phyloP scores from a whole-genome alignment of 2,797 vertebrate genomes.

The Protonibea diacanthus region DNA sequence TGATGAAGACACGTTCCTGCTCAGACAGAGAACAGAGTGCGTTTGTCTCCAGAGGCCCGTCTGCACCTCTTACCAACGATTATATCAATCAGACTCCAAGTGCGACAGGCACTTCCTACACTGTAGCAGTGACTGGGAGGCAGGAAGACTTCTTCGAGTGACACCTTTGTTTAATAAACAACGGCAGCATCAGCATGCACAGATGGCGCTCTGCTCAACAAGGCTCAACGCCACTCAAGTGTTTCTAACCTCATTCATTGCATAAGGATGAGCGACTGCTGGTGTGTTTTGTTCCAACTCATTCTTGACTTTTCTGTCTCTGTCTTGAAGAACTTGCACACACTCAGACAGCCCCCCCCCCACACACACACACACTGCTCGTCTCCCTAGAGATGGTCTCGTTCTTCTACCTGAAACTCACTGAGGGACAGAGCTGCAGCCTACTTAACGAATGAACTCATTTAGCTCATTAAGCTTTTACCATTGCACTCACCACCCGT shows the following conservation, averaged over 20 bases:
- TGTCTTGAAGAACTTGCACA: not conserved
- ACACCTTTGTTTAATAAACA: constrained; percentile 35
- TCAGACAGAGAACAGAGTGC: not conserved
- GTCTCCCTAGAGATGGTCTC: constrained; percentile 21
- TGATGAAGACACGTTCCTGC: constrained; percentile 20
- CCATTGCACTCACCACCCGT: constrained; percentile 19
- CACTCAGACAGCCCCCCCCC: not conserved
- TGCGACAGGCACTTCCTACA: constrained; percentile 13
- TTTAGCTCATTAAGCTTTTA: constrained; percentile 67
- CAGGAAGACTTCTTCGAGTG: constrained; percentile 15
- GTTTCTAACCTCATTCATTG: constrained; percentile 17
- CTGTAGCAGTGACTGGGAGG: not conserved
- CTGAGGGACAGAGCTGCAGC: constrained; percentile 45
- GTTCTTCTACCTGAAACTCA: constrained; percentile 31
- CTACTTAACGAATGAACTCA: constrained; percentile 54
- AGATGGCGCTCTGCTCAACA: constrained; percentile 37
- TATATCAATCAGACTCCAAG: constrained; percentile 36
- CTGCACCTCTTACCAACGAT: constrained; percentile 24
- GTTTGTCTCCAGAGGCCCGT: constrained; percentile 1
- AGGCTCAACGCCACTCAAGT: not conserved
- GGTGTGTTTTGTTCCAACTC: not conserved
- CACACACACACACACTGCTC: not conserved
- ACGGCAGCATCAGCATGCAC: constrained; percentile 19
- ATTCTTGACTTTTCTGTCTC: not conserved
- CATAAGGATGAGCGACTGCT: constrained; percentile 6